A percentile compares a stretch with the other conserved stretches of the same genome.
Conservation (phyloP, 92 coral and sea anemone genomes). For the Blastomussa wellsi region DNA sequence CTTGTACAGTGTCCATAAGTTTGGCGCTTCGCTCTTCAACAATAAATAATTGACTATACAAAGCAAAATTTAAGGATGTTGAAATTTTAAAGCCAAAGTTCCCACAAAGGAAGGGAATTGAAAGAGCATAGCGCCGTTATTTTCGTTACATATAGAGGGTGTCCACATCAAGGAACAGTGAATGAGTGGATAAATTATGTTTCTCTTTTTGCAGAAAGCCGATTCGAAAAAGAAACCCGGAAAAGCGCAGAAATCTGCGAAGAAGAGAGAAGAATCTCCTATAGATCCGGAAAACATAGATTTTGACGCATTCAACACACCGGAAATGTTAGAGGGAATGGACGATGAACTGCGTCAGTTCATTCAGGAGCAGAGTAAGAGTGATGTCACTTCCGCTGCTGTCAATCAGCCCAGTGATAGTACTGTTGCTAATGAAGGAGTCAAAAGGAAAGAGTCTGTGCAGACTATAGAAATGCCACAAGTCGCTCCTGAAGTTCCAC, state of each 20-base stretch:
- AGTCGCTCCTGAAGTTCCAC: constrained; percentile 43
- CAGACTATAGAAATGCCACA: constrained; percentile 59
- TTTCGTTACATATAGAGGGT: neutral
- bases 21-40: neutral
- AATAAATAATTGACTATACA: too few species aligned
- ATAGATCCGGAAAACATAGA: constrained; percentile 83
- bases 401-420: constrained; percentile 10
- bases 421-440: constrained; percentile 23
- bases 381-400: constrained; percentile 32
- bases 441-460: constrained; percentile 34
- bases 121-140: neutral
- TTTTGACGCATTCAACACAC: constrained; percentile 77
- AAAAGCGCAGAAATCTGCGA: constrained; percentile 49
- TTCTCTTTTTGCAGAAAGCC: constrained; percentile 17
- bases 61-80: neutral
- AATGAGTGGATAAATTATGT: neutral
- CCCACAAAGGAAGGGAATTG: neutral
- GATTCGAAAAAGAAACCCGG: constrained; percentile 62
- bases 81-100: neutral
- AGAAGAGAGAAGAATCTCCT: constrained; percentile 55
- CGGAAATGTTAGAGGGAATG: constrained; percentile 86
- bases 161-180: too few species aligned
- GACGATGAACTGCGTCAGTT: constrained; percentile 81
- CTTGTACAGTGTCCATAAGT: too few species aligned
- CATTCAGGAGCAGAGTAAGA: constrained; percentile 62